Base-by-base conservation (phyloP, 2,888 invertebrate genomes). In the Griposia aprilina region DNA sequence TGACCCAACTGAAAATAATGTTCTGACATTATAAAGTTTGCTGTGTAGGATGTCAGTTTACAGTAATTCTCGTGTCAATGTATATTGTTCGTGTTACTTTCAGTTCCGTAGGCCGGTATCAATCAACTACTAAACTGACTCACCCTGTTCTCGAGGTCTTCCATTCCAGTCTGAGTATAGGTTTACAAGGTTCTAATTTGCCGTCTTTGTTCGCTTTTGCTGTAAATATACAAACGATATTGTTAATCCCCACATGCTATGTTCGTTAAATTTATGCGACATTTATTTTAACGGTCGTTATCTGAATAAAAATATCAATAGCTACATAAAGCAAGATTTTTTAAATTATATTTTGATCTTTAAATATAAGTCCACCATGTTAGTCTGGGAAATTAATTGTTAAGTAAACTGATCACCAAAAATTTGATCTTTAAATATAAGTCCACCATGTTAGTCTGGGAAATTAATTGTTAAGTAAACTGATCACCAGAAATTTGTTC, bases 81-180 rank as follows among this genome's bases (percentile, higher is more conserved):
- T 26, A 41, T 26, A 20, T 45, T 23, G 15, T n/a, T 20, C n/a
- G 30, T n/a, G 20, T 11, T 26, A 36, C 5, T 3, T 23, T 26
- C 15, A 50, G 15, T 48, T 50, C 20, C 57, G n/a, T 10, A 10
- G 20, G 17, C 20, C 13, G 10, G 10, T 13, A 6, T 30, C 6
- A n/a, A 2, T 30, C 30, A n/a, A 10, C 55, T 6, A 52, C 20
- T 3, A 20, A 50, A 26, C 0, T 2, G 23, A 87, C 97, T 97
- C 95, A 98, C 98, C 98, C 99, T 91, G 98, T 97, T 97, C 97
- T 98, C 88, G 98, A 98, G 79, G 98, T 98, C 96, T 99, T 99
- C 99, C 99, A 99, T 95, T 99, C 99, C 86, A 99, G 98, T 97
- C 99, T 99, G 93, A 98, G 98, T 94, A 99, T 99, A 76, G 99